Base-by-base conservation (phyloP, 1,140 invertebrate species). In the Mactra quadrangularis region DNA sequence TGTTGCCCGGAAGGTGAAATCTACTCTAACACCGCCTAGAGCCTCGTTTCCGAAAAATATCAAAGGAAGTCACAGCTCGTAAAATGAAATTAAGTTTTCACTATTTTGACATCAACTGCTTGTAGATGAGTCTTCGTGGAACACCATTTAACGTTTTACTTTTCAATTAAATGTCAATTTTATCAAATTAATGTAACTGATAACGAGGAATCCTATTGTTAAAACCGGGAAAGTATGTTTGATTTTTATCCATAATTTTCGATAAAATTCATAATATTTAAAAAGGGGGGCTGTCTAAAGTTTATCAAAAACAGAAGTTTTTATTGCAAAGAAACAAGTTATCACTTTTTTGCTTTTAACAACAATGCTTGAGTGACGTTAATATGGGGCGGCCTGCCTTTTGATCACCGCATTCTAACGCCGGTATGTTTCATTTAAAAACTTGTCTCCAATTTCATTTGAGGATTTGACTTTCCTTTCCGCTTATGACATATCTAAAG, bases 81-180 rank as follows among this genome's bases (percentile, higher is more conserved):
- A 47, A 76, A 76, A 62, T 57, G 33, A 25, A 41, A 76, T 76
- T 62, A 76, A 47, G 59, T 50, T 50, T 62, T 76, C 74, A 76
- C 74, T 55, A 50, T 62, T 62, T 76, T 60, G 59, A 76, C 74
- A 62, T 38, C 50, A 60, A 13, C 41, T 57, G 13, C 9, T 64
- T 64, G 60, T 64, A n/a, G 64, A 68, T 15, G 17, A 9, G 3
- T 6, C 0, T 13, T n/a, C n/a, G n/a, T 68, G 25, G 25, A 41
- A 41, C 38, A 41, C 47, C 47, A 68, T 47, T 68, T 68, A 50
- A 41, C 41, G 17, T 31, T 38, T 47, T 68, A 15, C n/a, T 15
- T 22, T 68, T 68, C 64, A 68, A n/a, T 68, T 13, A 68, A 68
- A 68, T 68, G 45, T 68, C 64, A 68, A 68, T 35, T 68, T 52